A percentile compares a stretch with the other conserved stretches of the same genome.
These are phyloP conservation scores for Sebastes minor DNA, from an alignment of 2,797 vertebrate genomes.

Conservation along the genomic window DNA sequence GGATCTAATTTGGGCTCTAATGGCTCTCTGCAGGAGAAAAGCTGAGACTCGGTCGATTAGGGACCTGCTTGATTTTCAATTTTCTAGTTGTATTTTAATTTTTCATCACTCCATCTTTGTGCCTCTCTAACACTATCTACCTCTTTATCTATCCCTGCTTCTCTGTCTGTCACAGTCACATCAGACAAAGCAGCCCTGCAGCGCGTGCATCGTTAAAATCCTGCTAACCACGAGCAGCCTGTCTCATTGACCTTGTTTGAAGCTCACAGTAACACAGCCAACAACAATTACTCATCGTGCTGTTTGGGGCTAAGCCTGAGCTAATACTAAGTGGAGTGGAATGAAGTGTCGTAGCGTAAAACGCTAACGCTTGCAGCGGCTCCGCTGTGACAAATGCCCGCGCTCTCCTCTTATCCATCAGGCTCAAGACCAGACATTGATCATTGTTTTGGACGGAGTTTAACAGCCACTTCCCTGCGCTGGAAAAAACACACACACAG, in stretches of 20 bases:
- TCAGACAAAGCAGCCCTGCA: background rate
- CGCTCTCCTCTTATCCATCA: constrained; percentile 36
- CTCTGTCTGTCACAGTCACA: background rate
- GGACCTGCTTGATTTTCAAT: background rate
- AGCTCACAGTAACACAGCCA: constrained; percentile 29
- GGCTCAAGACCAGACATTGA: constrained; percentile 45
- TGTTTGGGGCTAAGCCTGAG: constrained; percentile 40
- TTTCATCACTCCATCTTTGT: background rate
- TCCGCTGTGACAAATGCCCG: constrained; percentile 47
- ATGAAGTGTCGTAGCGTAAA: constrained; percentile 34
- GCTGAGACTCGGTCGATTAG: background rate
- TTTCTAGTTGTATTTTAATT: background rate
- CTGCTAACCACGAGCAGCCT: background rate
- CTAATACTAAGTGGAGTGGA: constrained; percentile 44
- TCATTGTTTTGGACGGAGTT: constrained; percentile 44
- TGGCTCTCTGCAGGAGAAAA: background rate
- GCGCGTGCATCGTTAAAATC: background rate
- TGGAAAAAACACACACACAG: constrained; percentile 10
- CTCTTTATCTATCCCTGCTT: background rate
- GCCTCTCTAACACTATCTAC: background rate
- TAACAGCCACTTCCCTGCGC: constrained; percentile 32
- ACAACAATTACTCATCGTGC: constrained; percentile 37
- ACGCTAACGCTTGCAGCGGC: background rate
- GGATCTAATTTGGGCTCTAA: background rate
- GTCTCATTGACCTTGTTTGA: constrained; percentile 50